phyloP scores from a whole-genome alignment of 2,113 vertebrate genomes.

The Oncorhynchus mykiss region DNA sequence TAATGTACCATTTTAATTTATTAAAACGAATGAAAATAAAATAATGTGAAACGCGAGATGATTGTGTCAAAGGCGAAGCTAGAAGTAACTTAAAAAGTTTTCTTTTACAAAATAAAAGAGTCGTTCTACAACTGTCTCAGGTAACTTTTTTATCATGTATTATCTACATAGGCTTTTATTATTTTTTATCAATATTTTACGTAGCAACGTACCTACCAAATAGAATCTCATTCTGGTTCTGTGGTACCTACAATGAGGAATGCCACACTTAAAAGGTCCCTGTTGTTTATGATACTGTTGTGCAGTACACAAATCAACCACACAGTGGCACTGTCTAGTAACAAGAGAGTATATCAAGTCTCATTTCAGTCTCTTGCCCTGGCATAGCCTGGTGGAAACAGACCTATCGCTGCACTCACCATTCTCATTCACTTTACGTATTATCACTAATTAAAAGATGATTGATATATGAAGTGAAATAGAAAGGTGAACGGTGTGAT shows the following conservation, averaged over 20 bases:
- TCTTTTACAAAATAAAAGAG: conserved; percentile 73
- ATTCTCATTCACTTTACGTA: too few species aligned
- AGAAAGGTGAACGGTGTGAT: too few species aligned
- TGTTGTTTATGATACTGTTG: background rate
- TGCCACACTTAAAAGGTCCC: too few species aligned
- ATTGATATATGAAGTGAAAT: too few species aligned
- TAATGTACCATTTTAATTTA: conserved; percentile 73
- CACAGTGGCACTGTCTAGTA: background rate
- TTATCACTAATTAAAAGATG: too few species aligned
- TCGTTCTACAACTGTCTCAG: conserved; percentile 33
- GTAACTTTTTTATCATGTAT: background rate
- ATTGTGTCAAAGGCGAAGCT: conserved; percentile 68
- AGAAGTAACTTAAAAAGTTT: conserved; percentile 65
- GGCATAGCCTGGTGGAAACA: too few species aligned
- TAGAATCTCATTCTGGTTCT: too few species aligned
- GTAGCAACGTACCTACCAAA: background rate
- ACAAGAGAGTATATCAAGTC: background rate
- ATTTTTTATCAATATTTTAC: background rate
- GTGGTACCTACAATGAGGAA: too few species aligned
- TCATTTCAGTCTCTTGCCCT: background rate
- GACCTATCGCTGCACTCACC: too few species aligned
- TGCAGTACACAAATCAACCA: background rate
- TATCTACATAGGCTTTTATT: background rate
- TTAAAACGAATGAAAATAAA: conserved; percentile 62
- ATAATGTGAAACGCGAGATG: conserved; percentile 59